These are phyloP conservation scores for Chydorus sphaericus DNA, from an alignment of 2,888 invertebrate species.

Conservation along the genomic window DNA sequence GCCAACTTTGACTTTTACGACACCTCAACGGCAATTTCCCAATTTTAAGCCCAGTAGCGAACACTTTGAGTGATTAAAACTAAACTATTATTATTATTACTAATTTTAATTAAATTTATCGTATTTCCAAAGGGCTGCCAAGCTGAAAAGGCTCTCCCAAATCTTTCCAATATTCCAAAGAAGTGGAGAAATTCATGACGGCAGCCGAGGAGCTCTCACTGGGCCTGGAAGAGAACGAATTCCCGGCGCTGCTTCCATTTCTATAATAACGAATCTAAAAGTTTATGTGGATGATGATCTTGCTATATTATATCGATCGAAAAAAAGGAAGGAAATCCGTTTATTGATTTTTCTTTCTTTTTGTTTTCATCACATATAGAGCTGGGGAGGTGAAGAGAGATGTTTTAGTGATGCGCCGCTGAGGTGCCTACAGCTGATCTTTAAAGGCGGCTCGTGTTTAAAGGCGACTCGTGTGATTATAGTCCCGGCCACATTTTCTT, in stretches of 20 bases:
- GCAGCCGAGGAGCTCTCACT: not conserved
- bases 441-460: too few species aligned
- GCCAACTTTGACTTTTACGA: conserved; percentile 85
- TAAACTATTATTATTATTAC: not conserved
- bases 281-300: too few species aligned
- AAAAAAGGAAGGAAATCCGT: too few species aligned
- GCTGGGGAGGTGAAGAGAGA: too few species aligned
- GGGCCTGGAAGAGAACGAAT: not conserved
- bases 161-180: not conserved
- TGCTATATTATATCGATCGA: too few species aligned
- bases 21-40: conserved; percentile 55
- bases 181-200: not conserved
- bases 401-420: too few species aligned
- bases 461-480: too few species aligned
- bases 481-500: too few species aligned
- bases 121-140: not conserved
- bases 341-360: too few species aligned
- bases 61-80: conserved; percentile 37
- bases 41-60: conserved; percentile 69
- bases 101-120: not conserved
- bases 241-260: not conserved
- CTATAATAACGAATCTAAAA: too few species aligned
- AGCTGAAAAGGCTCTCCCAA: not conserved
- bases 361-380: too few species aligned
- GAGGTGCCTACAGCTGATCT: too few species aligned